Conservation (phyloP, 2,113 vertebrate genomes). For the Takifugu bimaculatus region DNA sequence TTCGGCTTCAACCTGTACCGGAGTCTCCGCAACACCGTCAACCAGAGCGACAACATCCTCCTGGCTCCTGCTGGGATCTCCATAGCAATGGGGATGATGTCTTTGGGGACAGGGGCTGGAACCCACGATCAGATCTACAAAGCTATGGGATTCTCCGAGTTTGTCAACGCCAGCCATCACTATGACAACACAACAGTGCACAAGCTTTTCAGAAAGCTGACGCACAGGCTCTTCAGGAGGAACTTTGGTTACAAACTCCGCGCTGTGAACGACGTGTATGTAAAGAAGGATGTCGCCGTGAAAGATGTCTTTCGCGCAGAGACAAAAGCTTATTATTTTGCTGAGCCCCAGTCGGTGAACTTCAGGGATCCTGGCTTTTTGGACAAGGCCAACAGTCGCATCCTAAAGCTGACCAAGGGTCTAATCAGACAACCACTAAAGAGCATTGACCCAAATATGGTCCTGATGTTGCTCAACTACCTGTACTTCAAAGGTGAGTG, state of each 20-base stretch:
- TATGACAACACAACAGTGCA: constrained; percentile 88
- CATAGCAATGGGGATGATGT: constrained; percentile 92
- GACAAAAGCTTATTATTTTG: constrained; percentile 86
- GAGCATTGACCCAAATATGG: constrained; percentile 80
- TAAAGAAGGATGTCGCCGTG: constrained; percentile 78
- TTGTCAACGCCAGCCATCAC: constrained; percentile 88
- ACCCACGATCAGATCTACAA: constrained; percentile 82
- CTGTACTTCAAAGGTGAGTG: constrained; percentile 96
- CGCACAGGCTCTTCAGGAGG: constrained; percentile 90
- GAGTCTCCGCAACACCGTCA: constrained; percentile 78
- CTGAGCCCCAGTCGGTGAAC: constrained; percentile 85
- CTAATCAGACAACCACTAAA: constrained; percentile 88
- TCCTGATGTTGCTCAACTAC: constrained; percentile 94
- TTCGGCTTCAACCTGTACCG: constrained; percentile 92
- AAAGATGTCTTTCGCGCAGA: constrained; percentile 77
- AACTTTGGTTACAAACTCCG: constrained; percentile 91
- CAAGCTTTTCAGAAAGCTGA: constrained; percentile 93
- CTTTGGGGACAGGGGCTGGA: constrained; percentile 78
- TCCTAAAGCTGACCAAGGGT: constrained; percentile 88
- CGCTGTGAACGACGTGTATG: constrained; percentile 87
- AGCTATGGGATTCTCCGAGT: constrained; percentile 82
- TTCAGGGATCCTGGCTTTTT: constrained; percentile 86
- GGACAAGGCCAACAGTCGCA: constrained; percentile 82
- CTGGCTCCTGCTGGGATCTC: constrained; percentile 94
- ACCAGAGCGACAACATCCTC: constrained; percentile 84